These are phyloP conservation scores for Anthonomus grandis DNA, from an alignment of 1,140 invertebrate genomes.

Conservation along the genomic window DNA sequence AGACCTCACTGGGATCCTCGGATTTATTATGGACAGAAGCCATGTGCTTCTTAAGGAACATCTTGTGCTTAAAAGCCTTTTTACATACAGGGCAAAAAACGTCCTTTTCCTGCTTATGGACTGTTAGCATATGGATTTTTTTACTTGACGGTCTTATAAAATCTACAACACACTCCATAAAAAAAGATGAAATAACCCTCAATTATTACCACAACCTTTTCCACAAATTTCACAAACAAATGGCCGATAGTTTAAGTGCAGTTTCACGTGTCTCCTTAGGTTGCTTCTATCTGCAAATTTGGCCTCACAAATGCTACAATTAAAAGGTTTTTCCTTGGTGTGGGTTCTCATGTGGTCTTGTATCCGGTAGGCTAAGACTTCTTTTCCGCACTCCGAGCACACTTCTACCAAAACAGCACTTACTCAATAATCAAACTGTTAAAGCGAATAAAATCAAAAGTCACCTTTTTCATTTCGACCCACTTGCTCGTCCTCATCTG, in stretches of 20 bases:
- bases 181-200: background rate
- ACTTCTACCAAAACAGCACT: slow-evolving; percentile 3
- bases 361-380: slow-evolving; percentile 25
- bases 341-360: slow-evolving; percentile 37
- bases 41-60: slow-evolving; percentile 13
- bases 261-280: slow-evolving; percentile 52
- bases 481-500: background rate
- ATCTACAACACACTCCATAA: slow-evolving; percentile 1
- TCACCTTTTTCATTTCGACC: background rate
- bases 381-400: slow-evolving; percentile 33
- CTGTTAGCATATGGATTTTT: slow-evolving; percentile 6
- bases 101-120: slow-evolving; percentile 9
- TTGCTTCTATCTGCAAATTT: slow-evolving; percentile 30
- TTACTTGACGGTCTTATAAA: slow-evolving; percentile 14
- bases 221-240: slow-evolving; percentile 11
- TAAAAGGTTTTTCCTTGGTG: slow-evolving; percentile 38
- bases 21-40: slow-evolving; percentile 5
- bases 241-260: slow-evolving; percentile 53
- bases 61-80: slow-evolving; percentile 15
- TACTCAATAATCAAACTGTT: background rate
- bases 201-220: slow-evolving; percentile 17
- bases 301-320: slow-evolving; percentile 35
- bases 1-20: background rate
- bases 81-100: slow-evolving; percentile 10
- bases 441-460: too few species aligned